A percentile compares a stretch with the other conserved stretches of the same genome.
Conservation (phyloP, 2,797 vertebrate species). For the Knipowitschia caucasica region DNA sequence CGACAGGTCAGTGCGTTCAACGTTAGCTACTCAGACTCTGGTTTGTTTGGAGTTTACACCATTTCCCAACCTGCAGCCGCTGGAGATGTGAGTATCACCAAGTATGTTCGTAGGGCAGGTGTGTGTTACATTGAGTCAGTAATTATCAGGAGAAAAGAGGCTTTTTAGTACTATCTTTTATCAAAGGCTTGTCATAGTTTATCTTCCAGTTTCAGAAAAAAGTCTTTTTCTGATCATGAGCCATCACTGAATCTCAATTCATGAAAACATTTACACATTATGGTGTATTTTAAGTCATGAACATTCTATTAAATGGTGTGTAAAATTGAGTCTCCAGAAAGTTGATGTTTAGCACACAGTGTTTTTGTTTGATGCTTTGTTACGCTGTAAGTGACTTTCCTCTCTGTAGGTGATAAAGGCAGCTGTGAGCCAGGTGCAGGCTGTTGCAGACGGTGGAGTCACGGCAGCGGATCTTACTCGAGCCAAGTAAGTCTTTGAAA, state of each 20-base stretch:
- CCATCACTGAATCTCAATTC: too few species aligned
- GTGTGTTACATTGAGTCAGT: neutral
- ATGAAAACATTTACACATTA: too few species aligned
- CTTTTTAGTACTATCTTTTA: too few species aligned
- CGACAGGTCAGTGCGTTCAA: conserved; percentile 87
- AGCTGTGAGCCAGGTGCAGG: conserved; percentile 83
- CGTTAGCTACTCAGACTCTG: conserved; percentile 89
- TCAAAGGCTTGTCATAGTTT: too few species aligned
- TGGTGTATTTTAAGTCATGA: too few species aligned
- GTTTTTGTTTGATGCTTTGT: neutral
- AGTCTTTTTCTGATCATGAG: too few species aligned
- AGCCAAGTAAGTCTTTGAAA: conserved; percentile 85
- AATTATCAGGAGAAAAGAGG: too few species aligned
- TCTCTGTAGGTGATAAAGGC: conserved; percentile 85
- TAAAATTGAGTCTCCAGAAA: too few species aligned
- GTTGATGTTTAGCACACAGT: too few species aligned
- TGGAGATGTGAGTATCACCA: conserved; percentile 79
- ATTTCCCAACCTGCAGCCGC: conserved; percentile 80
- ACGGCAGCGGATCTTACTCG: conserved; percentile 78
- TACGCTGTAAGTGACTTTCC: neutral
- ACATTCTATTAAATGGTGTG: too few species aligned
- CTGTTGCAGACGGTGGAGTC: conserved; percentile 83
- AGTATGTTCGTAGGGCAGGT: too few species aligned
- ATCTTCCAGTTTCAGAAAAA: too few species aligned
- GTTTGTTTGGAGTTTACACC: conserved; percentile 91